A percentile compares a stretch with the other conserved stretches of the same genome.
These are phyloP conservation scores for Acronicta alni DNA, from an alignment of 2,888 invertebrate species.

Conservation along the genomic window DNA sequence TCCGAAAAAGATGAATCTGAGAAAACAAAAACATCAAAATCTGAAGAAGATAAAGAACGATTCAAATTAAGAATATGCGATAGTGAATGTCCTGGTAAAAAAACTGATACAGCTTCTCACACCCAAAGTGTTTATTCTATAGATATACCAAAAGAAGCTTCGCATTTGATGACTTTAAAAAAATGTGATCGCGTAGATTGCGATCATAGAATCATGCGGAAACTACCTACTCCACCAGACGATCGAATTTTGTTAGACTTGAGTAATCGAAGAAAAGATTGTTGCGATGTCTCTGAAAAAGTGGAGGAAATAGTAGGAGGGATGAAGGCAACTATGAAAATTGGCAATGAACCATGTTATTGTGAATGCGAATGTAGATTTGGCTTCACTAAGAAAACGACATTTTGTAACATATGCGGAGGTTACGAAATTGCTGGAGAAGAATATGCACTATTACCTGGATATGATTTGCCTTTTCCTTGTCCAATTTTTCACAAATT, in stretches of 20 bases:
- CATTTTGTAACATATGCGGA: constrained; percentile 79
- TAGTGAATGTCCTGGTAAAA: constrained; percentile 58
- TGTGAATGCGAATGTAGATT: constrained; percentile 82
- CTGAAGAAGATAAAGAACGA: constrained; percentile 50
- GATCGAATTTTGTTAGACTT: constrained; percentile 70
- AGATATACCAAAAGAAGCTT: constrained; percentile 65
- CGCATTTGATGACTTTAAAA: constrained; percentile 60
- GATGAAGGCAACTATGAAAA: constrained; percentile 68
- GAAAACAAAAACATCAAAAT: constrained; percentile 53
- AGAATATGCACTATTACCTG: constrained; percentile 62
- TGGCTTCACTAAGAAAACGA: constrained; percentile 78
- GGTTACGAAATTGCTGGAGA: constrained; percentile 79
- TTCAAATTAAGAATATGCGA: constrained; percentile 64
- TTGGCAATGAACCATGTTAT: constrained; percentile 73
- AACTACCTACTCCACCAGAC: constrained; percentile 64
- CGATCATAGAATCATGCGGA: constrained; percentile 59
- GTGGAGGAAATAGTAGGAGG: constrained; percentile 71
- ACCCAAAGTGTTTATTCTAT: constrained; percentile 62
- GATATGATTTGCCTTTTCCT: constrained; percentile 69
- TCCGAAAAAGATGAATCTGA: constrained; percentile 26
- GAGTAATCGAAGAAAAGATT: constrained; percentile 59
- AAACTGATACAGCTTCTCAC: constrained; percentile 41
- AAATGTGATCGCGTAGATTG: constrained; percentile 73
- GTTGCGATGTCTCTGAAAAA: constrained; percentile 65
- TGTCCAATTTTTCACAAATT: constrained; percentile 82